Evolutionary conservation across 2,797 vertebrate species (phyloP).

Genomic region (Caiman crocodilus): DNA sequence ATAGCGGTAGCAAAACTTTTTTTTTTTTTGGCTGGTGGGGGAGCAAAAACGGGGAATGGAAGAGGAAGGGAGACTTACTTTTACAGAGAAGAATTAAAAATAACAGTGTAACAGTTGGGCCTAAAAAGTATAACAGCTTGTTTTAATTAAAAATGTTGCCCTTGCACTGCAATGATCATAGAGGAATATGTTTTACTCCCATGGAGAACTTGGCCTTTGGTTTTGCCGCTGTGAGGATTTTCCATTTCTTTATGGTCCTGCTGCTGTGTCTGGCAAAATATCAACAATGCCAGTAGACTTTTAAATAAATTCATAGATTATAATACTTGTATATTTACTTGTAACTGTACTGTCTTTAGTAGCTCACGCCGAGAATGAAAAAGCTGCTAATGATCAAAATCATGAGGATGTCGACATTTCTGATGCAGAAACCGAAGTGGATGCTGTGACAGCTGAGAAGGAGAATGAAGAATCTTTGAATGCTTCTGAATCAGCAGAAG

Average conservation of each 20-base stretch:
- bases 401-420: constrained; percentile 69
- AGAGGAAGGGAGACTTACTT: too few relatives aligned
- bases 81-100: neutral
- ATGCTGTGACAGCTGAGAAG: constrained; percentile 81
- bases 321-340: constrained; percentile 7
- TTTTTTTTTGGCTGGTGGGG: neutral
- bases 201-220: neutral
- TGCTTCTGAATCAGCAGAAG: constrained; percentile 70
- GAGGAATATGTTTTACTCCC: neutral
- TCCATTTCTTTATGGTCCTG: neutral
- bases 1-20: neutral
- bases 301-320: neutral
- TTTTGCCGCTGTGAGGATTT: neutral
- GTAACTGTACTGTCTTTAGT: constrained; percentile 44
- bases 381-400: constrained; percentile 63
- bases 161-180: neutral
- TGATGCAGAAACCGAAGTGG: constrained; percentile 82
- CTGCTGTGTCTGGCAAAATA: neutral
- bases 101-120: neutral
- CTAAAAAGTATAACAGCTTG: neutral
- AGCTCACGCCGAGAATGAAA: constrained; percentile 69
- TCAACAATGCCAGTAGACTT: neutral
- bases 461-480: constrained; percentile 86
- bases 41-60: too few relatives aligned
- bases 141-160: neutral